A percentile compares a stretch with the other conserved stretches of the same genome.
Evolutionary conservation across 2,113 vertebrate genomes (phyloP).

Genomic region (Apus apus): DNA sequence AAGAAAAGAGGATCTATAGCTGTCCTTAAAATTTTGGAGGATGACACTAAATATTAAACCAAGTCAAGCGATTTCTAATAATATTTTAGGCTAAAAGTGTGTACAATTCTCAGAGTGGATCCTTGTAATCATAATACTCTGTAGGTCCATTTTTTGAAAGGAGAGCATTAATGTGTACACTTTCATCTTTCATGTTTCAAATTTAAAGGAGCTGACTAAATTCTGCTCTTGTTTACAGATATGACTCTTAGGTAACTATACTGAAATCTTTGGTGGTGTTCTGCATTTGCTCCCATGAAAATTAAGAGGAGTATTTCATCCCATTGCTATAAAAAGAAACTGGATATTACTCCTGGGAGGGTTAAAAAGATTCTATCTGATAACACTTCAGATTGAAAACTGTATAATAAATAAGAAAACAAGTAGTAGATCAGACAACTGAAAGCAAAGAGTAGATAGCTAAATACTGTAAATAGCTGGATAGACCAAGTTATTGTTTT

Average conservation of each 20-base stretch:
- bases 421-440: conserved; percentile 7
- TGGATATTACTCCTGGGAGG: background rate
- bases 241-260: conserved; percentile 2
- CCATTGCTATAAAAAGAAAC: background rate
- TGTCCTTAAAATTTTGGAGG: background rate
- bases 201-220: background rate
- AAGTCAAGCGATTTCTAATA: background rate
- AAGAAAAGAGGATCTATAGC: background rate
- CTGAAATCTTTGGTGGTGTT: background rate
- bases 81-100: background rate
- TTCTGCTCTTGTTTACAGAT: background rate
- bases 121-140: background rate
- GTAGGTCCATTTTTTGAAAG: background rate
- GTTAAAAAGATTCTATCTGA: conserved; percentile 24
- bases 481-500: conserved; percentile 42
- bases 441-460: conserved; percentile 15
- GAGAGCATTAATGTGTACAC: background rate
- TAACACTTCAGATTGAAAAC: conserved; percentile 15
- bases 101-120: background rate
- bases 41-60: background rate
- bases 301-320: background rate
- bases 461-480: conserved; percentile 45
- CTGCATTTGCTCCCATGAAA: background rate
- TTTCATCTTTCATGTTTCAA: background rate
- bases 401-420: conserved; percentile 27